Percentiles rank a stretch among this genome's conserved stretches.
phyloP scores from a whole-genome alignment of 2,797 vertebrate species.

The Catharus ustulatus region DNA sequence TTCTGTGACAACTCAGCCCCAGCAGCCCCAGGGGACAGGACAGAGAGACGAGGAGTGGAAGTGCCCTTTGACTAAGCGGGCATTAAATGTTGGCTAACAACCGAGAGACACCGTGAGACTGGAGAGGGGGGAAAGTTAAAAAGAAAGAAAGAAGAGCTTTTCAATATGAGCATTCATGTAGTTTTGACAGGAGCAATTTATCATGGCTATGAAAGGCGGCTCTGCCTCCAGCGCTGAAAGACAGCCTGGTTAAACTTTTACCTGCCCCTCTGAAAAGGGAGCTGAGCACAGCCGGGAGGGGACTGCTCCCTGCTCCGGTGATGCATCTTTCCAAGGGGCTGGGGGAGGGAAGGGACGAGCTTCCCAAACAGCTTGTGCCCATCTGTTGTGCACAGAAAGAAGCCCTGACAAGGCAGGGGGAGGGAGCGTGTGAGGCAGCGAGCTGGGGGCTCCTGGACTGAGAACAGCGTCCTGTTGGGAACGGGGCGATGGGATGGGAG shows the following conservation, averaged over 20 bases:
- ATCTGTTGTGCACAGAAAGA: slow-evolving; percentile 78
- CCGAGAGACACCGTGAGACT: slow-evolving; percentile 74
- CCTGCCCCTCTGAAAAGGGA: slow-evolving; percentile 84
- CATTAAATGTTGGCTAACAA: slow-evolving; percentile 79
- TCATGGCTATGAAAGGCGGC: slow-evolving; percentile 79
- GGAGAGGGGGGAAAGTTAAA: slow-evolving; percentile 74
- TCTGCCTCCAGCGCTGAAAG: slow-evolving; percentile 72
- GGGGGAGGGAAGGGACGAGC: slow-evolving; percentile 32
- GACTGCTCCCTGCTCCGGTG: slow-evolving; percentile 74
- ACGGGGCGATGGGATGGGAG: neutral
- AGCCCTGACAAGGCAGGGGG: slow-evolving; percentile 59
- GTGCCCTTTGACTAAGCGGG: slow-evolving; percentile 74
- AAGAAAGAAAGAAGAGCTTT: slow-evolving; percentile 82
- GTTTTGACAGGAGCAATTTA: slow-evolving; percentile 85
- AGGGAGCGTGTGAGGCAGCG: neutral
- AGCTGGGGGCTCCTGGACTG: neutral
- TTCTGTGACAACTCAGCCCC: slow-evolving; percentile 51
- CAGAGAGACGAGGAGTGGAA: slow-evolving; percentile 66
- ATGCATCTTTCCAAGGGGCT: neutral
- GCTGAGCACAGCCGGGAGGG: slow-evolving; percentile 59
- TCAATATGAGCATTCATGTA: slow-evolving; percentile 86
- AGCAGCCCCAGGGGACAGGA: slow-evolving; percentile 57
- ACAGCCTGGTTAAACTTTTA: slow-evolving; percentile 97
- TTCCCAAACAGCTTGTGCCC: slow-evolving; percentile 70
- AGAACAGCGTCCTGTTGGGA: accelerated